A percentile compares a stretch with the other conserved stretches of the same genome.
phyloP scores from a whole-genome alignment of 1,140 invertebrate genomes.

The Drosophila kepulauana region DNA sequence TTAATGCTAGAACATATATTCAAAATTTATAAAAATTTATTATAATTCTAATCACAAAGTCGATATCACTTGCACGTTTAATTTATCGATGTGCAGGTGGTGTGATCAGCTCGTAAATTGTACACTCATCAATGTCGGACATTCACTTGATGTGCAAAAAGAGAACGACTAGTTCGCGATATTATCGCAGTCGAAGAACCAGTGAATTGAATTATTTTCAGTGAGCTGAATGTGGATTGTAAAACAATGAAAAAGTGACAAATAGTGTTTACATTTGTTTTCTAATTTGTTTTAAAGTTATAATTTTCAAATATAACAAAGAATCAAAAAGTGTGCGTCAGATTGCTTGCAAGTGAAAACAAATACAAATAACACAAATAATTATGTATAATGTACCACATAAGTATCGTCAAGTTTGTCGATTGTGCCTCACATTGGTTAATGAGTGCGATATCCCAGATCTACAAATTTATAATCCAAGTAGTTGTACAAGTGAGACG shows the following conservation, averaged over 20 bases:
- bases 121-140: constrained; percentile 1
- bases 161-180: constrained; percentile 48
- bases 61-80: neutral
- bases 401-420: constrained; percentile 87
- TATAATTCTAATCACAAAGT: too few species aligned
- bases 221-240: constrained; percentile 75
- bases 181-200: constrained; percentile 41
- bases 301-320: constrained; percentile 63
- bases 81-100: neutral
- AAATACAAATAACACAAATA: constrained; percentile 53
- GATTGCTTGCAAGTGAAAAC: constrained; percentile 56
- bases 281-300: constrained; percentile 82
- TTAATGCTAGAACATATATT: too few species aligned
- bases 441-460: constrained; percentile 80
- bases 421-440: constrained; percentile 85
- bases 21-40: too few species aligned
- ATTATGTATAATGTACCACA: constrained; percentile 87
- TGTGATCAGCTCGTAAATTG: constrained; percentile 8
- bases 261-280: constrained; percentile 78
- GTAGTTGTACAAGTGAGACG: constrained; percentile 21
- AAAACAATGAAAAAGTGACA: constrained; percentile 79
- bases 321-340: constrained; percentile 38
- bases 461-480: constrained; percentile 81
- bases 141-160: neutral
- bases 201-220: constrained; percentile 65